Percentiles rank a stretch among this genome's conserved stretches.
phyloP scores from a whole-genome alignment of 2,888 invertebrate species.

The Cyclophora punctaria region DNA sequence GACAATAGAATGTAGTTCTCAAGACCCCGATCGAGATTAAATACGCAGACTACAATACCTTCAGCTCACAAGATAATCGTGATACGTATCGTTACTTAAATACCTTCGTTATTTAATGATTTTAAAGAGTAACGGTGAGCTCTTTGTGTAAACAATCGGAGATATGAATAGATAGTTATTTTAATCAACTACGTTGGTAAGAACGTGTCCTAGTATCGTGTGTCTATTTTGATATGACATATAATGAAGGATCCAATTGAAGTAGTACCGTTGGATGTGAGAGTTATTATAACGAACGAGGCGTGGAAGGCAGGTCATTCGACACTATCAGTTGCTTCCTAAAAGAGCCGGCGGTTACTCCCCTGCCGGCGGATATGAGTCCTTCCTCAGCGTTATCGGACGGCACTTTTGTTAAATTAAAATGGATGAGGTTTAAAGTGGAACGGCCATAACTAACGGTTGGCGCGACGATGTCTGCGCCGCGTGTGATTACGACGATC shows the following conservation, averaged over 20 bases:
- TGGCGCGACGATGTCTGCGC: constrained; percentile 39
- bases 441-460: constrained; percentile 69
- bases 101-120: no score
- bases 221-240: no score
- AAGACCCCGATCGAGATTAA: constrained; percentile 19
- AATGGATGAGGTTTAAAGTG: constrained; percentile 75
- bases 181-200: no score
- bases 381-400: constrained; percentile 70
- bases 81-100: constrained; percentile 7
- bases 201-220: no score
- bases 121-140: no score
- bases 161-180: no score
- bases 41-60: constrained; percentile 18
- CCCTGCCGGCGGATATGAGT: constrained; percentile 62
- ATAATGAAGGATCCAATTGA: no score
- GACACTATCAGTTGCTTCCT: constrained; percentile 26
- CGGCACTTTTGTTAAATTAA: constrained; percentile 74
- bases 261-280: not conserved
- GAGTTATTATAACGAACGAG: not conserved
- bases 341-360: constrained; percentile 2
- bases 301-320: constrained; percentile 11
- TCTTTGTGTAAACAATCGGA: no score
- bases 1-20: constrained; percentile 19
- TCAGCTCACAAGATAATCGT: constrained; percentile 14
- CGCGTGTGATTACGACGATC: constrained; percentile 13